Evolutionary conservation across 2,888 invertebrate species (phyloP).

Genomic region (Apocheima hispidaria): DNA sequence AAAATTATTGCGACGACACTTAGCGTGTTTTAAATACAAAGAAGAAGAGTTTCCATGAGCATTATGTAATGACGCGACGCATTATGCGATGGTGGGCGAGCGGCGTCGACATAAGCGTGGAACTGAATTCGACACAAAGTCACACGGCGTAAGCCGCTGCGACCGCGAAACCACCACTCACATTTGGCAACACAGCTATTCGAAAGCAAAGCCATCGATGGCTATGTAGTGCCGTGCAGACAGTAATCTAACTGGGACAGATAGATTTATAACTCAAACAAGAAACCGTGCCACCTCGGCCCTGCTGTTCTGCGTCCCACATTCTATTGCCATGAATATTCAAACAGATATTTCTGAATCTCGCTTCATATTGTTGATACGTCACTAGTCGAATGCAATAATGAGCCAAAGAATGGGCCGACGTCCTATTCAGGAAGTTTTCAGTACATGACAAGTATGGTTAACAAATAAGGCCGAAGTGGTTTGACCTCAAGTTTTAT

Average conservation of each 20-base stretch:
- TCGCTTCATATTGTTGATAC: conserved; percentile 38
- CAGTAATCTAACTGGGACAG: conserved; percentile 80
- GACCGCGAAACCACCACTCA: conserved; percentile 59
- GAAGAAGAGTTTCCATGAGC: conserved; percentile 64
- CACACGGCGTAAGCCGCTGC: conserved; percentile 46
- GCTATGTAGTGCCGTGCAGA: conserved; percentile 63
- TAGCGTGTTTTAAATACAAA: conserved; percentile 75
- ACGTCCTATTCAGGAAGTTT: conserved; percentile 43
- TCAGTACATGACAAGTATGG: conserved; percentile 49
- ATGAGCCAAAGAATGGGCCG: conserved; percentile 15
- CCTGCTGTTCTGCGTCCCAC: conserved; percentile 73
- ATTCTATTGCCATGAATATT: conserved; percentile 79
- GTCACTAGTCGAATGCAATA: conserved; percentile 26
- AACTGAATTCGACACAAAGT: conserved; percentile 52
- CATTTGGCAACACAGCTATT: conserved; percentile 73
- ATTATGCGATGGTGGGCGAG: conserved; percentile 37
- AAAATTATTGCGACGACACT: conserved; percentile 56
- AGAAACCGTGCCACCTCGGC: conserved; percentile 83
- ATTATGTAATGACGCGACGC: conserved; percentile 37
- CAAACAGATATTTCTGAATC: conserved; percentile 62
- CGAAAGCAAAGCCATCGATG: conserved; percentile 75
- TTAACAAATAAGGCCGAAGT: conserved; percentile 60
- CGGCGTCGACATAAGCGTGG: conserved; percentile 53
- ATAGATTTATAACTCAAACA: conserved; percentile 81
- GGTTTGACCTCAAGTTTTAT: conserved; percentile 75